These are phyloP conservation scores for Dryobates pubescens DNA, from an alignment of 2,797 vertebrate genomes.

Conservation along the genomic window DNA sequence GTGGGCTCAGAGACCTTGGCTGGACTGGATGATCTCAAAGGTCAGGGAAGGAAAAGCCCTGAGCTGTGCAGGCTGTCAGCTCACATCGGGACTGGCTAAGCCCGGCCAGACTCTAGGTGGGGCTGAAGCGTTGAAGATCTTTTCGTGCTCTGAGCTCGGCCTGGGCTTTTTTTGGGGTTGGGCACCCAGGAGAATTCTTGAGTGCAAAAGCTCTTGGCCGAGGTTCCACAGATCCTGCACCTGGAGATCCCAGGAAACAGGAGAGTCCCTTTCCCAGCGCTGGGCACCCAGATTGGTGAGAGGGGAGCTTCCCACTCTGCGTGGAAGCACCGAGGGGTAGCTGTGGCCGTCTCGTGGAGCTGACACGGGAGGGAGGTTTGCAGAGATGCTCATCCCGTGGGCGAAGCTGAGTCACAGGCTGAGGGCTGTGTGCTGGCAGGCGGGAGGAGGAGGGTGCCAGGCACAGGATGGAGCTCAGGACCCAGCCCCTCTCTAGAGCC, in stretches of 20 bases:
- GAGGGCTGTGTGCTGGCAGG: neutral
- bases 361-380: neutral
- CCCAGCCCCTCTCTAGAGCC: neutral
- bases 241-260: neutral
- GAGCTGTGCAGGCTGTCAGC: neutral
- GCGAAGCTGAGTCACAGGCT: conserved; percentile 51
- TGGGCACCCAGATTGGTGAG: neutral
- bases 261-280: neutral
- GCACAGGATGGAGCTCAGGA: neutral
- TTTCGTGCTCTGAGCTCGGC: neutral
- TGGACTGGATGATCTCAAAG: too few species aligned
- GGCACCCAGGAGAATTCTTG: neutral
- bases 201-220: neutral
- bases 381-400: conserved; percentile 15
- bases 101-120: conserved; percentile 55
- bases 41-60: neutral
- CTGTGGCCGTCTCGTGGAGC: neutral
- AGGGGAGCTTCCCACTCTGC: neutral
- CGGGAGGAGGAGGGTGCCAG: neutral
- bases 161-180: neutral
- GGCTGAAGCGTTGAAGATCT: conserved; percentile 50
- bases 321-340: neutral
- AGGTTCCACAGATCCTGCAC: neutral
- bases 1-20: too few species aligned
- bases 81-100: neutral